Conservation (phyloP, 2,888 invertebrate genomes). For the Argyresthia albistria region DNA sequence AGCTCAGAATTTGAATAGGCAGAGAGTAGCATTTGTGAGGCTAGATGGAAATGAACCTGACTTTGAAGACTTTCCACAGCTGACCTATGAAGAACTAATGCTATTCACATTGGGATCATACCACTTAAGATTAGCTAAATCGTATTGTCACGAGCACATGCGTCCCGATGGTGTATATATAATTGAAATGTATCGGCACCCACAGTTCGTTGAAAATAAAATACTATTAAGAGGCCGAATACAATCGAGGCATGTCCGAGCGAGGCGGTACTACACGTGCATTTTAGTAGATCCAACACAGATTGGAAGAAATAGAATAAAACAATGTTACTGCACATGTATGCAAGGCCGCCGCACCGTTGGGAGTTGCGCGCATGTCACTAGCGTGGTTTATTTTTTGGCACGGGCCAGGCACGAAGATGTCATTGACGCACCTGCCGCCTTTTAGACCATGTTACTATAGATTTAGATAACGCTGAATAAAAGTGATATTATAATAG, state of each 20-base stretch:
- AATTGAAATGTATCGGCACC: slow-evolving; percentile 2
- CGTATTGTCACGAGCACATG: slow-evolving; percentile 13
- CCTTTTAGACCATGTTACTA: background rate
- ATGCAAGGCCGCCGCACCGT: slow-evolving; percentile 8
- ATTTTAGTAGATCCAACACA: slow-evolving; percentile 4
- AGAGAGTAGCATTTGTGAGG: slow-evolving; percentile 8
- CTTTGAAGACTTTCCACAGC: slow-evolving; percentile 2
- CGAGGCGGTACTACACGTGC: slow-evolving; percentile 6
- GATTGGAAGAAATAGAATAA: slow-evolving; percentile 5
- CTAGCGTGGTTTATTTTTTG: slow-evolving; percentile 6
- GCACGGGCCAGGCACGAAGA: slow-evolving; percentile 7
- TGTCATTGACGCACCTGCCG: background rate
- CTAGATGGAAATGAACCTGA: slow-evolving; percentile 5
- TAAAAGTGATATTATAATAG: background rate
- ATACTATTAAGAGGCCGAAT: slow-evolving; percentile 6
- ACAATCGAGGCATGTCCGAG: slow-evolving; percentile 8
- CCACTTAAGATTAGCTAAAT: slow-evolving; percentile 10
- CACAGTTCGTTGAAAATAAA: slow-evolving; percentile 1
- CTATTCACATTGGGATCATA: slow-evolving; percentile 11
- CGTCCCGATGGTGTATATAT: slow-evolving; percentile 5
- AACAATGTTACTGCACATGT: slow-evolving; percentile 6
- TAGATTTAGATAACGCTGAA: background rate
- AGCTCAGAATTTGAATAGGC: slow-evolving; percentile 11
- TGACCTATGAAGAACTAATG: slow-evolving; percentile 7
- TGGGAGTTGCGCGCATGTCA: slow-evolving; percentile 9